Percentiles rank a stretch among this genome's conserved stretches.
These are phyloP conservation scores for Ctenodactylus gundi DNA, from an alignment of 2,113 vertebrate species.

Conservation along the genomic window DNA sequence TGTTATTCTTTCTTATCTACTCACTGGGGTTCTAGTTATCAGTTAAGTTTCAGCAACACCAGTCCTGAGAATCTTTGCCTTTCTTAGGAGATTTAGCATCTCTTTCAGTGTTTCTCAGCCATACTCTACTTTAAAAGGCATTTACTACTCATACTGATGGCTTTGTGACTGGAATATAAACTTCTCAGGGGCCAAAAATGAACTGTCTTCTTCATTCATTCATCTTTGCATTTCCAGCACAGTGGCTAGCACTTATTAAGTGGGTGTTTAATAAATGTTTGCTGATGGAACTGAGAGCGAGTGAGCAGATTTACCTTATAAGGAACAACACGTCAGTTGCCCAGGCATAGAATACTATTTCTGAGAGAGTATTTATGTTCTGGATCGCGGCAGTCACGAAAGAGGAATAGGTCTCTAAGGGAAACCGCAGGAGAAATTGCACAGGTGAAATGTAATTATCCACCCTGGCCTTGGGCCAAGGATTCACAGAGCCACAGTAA, in stretches of 20 bases:
- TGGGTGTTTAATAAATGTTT: conserved; percentile 53
- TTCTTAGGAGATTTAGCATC: background rate
- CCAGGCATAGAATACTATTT: conserved; percentile 9
- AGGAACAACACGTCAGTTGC: conserved; percentile 46
- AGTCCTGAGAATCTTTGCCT: background rate
- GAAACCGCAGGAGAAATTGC: conserved; percentile 17
- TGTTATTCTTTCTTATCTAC: background rate
- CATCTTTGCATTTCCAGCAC: background rate
- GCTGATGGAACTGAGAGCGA: background rate
- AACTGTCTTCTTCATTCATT: background rate
- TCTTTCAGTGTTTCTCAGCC: background rate
- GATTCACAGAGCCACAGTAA: background rate
- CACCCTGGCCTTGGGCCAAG: conserved; percentile 68
- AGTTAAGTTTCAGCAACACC: background rate
- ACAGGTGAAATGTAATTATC: conserved; percentile 78
- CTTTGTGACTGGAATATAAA: background rate
- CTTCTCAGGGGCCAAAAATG: background rate
- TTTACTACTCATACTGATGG: background rate
- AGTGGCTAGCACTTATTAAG: background rate
- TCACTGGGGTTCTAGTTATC: background rate
- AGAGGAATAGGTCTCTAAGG: conserved; percentile 47
- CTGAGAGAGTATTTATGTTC: conserved; percentile 59
- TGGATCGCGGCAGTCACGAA: conserved; percentile 41
- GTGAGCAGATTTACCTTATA: conserved; percentile 44
- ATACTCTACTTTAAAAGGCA: background rate